Conservation (phyloP, 1,140 invertebrate genomes). For the Spodoptera litura region DNA sequence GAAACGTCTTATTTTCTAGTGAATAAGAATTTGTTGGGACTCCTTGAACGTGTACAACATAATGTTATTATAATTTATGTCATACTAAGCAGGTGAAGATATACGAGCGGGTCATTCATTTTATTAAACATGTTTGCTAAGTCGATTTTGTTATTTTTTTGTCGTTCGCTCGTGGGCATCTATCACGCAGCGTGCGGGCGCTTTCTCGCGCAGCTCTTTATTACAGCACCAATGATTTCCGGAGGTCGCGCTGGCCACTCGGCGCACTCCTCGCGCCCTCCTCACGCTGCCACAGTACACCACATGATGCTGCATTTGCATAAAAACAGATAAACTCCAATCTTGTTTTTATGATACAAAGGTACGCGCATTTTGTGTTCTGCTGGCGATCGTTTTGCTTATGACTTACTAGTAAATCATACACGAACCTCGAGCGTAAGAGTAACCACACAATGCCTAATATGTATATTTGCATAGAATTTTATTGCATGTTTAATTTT, state of each 20-base stretch:
- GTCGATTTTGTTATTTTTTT: conserved; percentile 82
- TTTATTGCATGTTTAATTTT: not conserved
- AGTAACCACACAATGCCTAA: not conserved
- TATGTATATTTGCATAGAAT: not conserved
- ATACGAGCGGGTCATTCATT: conserved; percentile 77
- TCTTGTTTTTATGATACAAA: conserved; percentile 35
- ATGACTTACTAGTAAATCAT: conserved; percentile 29
- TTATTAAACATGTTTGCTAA: conserved; percentile 75
- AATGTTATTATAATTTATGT: conserved; percentile 86
- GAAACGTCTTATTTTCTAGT: conserved; percentile 81
- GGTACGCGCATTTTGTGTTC: conserved; percentile 9
- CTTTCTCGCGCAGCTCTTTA: conserved; percentile 78
- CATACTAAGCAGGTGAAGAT: conserved; percentile 85
- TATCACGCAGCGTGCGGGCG: conserved; percentile 82
- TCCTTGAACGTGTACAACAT: conserved; percentile 82
- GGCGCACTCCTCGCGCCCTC: conserved; percentile 23
- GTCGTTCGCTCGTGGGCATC: conserved; percentile 73
- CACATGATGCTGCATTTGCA: conserved; percentile 39
- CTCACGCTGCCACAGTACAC: conserved; percentile 25
- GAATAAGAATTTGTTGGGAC: conserved; percentile 82
- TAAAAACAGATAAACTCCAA: conserved; percentile 42
- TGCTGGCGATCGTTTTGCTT: conserved; percentile 25
- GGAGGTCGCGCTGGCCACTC: conserved; percentile 57
- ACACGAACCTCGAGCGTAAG: not conserved
- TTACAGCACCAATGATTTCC: conserved; percentile 80